These are phyloP conservation scores for Etheostoma nigrum DNA, from an alignment of 2,797 vertebrate genomes.

Conservation along the genomic window DNA sequence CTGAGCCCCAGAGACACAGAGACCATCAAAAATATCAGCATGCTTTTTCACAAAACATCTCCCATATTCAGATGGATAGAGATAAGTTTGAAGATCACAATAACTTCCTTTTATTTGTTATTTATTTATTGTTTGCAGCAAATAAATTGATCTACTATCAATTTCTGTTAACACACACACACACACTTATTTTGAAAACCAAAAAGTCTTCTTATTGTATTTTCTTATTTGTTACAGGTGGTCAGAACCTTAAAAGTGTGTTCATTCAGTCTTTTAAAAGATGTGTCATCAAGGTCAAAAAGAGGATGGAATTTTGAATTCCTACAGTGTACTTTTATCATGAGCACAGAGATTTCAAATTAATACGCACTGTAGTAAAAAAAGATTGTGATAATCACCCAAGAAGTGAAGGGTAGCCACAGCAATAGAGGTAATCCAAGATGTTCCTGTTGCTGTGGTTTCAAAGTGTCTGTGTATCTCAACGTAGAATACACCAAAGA, in stretches of 20 bases:
- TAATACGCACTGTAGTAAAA: background rate
- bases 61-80: too few species aligned
- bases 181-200: conserved; percentile 2
- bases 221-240: conserved; percentile 42
- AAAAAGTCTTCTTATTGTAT: background rate
- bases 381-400: conserved; percentile 61
- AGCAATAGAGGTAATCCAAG: conserved; percentile 80
- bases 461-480: conserved; percentile 76
- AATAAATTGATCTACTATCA: background rate
- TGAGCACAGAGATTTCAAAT: background rate
- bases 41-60: too few species aligned
- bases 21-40: too few species aligned
- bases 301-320: background rate
- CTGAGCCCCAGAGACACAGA: too few species aligned
- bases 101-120: too few species aligned
- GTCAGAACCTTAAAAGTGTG: conserved; percentile 6
- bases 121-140: background rate
- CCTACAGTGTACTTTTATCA: background rate
- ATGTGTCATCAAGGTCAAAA: background rate
- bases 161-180: too few species aligned
- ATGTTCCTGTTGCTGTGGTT: conserved; percentile 73
- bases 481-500: conserved; percentile 79
- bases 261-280: background rate
- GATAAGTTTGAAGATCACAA: too few species aligned
- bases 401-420: conserved; percentile 73